Percentiles rank a stretch among this genome's conserved stretches.
Evolutionary conservation across 2,113 vertebrate genomes (phyloP).

Genomic region (Patagioenas fasciata): DNA sequence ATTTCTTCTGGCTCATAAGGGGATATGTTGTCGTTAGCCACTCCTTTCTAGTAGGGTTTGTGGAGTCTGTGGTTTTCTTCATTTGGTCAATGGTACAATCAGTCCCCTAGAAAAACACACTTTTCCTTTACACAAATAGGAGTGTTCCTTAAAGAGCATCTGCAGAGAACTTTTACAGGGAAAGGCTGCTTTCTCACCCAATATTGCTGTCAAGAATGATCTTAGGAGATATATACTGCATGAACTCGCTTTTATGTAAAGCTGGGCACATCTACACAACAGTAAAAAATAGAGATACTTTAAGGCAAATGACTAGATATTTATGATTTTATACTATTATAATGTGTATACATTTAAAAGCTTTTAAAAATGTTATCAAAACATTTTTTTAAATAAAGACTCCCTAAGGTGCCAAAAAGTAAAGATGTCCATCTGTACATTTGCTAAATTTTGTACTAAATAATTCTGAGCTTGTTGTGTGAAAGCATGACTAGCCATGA

Average conservation of each 20-base stretch:
- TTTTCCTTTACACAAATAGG: constrained; percentile 48
- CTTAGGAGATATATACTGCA: not conserved
- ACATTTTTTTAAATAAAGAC: constrained; percentile 17
- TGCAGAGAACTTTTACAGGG: not conserved
- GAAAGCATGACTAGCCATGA: not conserved
- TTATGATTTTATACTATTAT: not conserved
- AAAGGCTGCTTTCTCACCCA: constrained; percentile 59
- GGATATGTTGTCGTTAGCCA: not conserved
- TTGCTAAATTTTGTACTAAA: constrained; percentile 5
- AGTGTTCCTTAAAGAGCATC: constrained; percentile 14
- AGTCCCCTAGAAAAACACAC: not conserved
- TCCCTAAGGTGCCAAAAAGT: not conserved
- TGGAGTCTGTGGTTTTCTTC: constrained; percentile 44
- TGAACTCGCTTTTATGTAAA: constrained; percentile 41
- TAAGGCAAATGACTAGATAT: not conserved
- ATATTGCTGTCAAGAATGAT: constrained; percentile 39
- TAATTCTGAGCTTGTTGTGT: not conserved
- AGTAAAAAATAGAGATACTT: constrained; percentile 41
- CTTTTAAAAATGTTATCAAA: constrained; percentile 38
- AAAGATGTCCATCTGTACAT: not conserved
- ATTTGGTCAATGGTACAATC: not conserved
- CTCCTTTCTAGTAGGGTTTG: not conserved
- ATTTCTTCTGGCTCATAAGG: not conserved
- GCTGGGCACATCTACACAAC: not conserved
- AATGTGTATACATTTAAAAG: not conserved